Evolutionary conservation across 2,888 invertebrate genomes (phyloP).

Genomic region (Pterobdella sp.): DNA sequence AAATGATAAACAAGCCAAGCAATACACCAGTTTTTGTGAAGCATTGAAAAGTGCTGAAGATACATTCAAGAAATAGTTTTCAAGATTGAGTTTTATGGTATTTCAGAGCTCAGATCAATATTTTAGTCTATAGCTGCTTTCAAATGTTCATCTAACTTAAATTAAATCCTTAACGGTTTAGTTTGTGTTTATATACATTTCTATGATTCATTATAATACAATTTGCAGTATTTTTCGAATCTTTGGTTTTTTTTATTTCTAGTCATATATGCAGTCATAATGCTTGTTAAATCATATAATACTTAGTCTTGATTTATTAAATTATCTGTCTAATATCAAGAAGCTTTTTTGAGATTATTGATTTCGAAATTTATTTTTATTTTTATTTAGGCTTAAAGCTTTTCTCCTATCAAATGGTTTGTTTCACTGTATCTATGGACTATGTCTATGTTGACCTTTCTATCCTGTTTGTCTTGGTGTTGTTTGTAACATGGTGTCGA

Average conservation of each 20-base stretch:
- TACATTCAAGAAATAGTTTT: conserved; percentile 5
- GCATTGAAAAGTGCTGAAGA: conserved; percentile 3
- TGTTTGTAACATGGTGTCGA: not conserved
- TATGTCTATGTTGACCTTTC: not conserved
- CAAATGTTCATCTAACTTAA: not conserved
- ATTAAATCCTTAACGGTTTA: not conserved
- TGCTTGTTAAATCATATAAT: not conserved
- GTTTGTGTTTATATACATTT: not conserved
- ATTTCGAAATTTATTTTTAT: not conserved
- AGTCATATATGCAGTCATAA: not conserved
- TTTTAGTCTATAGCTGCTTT: not conserved
- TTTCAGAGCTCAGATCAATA: not conserved
- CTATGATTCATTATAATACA: not conserved
- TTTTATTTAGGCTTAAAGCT: not conserved
- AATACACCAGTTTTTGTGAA: not conserved
- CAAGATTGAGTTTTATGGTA: no score
- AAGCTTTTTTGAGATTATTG: not conserved
- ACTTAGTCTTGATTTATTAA: not conserved
- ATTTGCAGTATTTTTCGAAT: no score
- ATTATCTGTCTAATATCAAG: no score
- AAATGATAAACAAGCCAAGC: not conserved
- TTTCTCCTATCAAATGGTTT: not conserved
- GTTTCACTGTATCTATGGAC: not conserved
- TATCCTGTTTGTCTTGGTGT: not conserved
- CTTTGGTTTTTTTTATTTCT: conserved; percentile 2